Base-by-base conservation (phyloP, 2,113 vertebrate species). In the Tetrao urogallus region DNA sequence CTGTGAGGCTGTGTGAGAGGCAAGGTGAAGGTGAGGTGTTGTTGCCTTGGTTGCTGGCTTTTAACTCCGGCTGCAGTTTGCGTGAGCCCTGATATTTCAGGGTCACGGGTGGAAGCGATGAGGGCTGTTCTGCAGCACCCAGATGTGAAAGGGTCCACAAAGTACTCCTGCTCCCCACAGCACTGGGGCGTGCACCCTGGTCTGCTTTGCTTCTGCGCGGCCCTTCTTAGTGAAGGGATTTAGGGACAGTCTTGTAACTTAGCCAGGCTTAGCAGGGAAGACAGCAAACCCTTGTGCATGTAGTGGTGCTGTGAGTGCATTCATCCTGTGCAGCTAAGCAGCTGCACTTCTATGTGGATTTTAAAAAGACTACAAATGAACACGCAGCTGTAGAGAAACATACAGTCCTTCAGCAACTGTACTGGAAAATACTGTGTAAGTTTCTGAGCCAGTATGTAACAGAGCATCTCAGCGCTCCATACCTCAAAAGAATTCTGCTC, bases 401-500 rank as follows among this genome's bases (percentile, higher is more conserved):
- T 71, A 57, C 58, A 30, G 48, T 56, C 76, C 56, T 79, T 42
- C 25, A 56, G 72, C 90, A 81, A 7, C 69, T 88, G 75, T n/a
- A 20, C 54, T 71, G 78, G 60, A 40, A 52, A 71, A 7, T 74
- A 5, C 42, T 77, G 22, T 85, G 42, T 69, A 65, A 94, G 90
- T 86, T 67, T 77, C 72, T 82, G 85, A 47, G 45, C 45, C 64
- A 34, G 38, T 67, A 14, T 17, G 85, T 66, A 70, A 79, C 82
- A 90, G 82, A 93, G 70, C 82, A 76, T 95, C 60, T 92, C 43
- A 67, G 38, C 86, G 58, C 71, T 93, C 93, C 86, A 14, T 89
- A 82, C 77, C 21, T 71, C 67, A 65, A 69, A 84, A 93, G 66
- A 87, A 56, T 82, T 82, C 70, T 72, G 91, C 84, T 92, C 91